These are phyloP conservation scores for Chydorus sphaericus DNA, from an alignment of 2,888 invertebrate species.

Conservation along the genomic window DNA sequence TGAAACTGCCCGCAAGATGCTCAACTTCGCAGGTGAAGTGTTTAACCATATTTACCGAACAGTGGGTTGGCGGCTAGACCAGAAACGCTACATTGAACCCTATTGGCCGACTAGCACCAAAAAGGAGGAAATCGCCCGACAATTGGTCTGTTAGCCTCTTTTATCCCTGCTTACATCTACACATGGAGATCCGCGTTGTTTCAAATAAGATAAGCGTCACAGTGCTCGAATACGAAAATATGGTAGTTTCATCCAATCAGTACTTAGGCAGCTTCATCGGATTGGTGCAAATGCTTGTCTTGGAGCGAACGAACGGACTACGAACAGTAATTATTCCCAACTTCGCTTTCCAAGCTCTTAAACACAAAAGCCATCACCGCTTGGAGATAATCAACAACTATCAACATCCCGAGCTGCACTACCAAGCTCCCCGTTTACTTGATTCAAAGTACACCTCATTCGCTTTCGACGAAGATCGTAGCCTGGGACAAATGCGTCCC, in stretches of 20 bases:
- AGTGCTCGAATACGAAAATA: background rate
- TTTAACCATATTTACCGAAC: background rate
- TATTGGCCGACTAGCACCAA: background rate
- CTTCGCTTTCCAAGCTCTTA: background rate
- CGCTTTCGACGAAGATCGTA: background rate
- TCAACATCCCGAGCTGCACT: no score
- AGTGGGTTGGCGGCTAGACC: background rate
- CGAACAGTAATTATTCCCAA: background rate
- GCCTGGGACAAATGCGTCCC: background rate
- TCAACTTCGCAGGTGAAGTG: background rate
- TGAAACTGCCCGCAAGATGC: background rate
- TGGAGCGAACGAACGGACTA: background rate
- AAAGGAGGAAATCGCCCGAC: background rate
- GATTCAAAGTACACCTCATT: background rate
- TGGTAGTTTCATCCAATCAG: background rate
- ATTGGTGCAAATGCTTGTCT: background rate
- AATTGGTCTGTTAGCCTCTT: background rate
- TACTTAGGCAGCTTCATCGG: conserved; percentile 18
- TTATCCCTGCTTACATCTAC: background rate
- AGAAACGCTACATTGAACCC: background rate
- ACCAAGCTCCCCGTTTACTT: no score
- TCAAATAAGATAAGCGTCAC: no score
- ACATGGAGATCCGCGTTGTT: no score
- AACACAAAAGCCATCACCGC: background rate
- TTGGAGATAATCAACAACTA: background rate